Conservation (phyloP, 2,113 vertebrate genomes). For the Australoheros scitulus region DNA sequence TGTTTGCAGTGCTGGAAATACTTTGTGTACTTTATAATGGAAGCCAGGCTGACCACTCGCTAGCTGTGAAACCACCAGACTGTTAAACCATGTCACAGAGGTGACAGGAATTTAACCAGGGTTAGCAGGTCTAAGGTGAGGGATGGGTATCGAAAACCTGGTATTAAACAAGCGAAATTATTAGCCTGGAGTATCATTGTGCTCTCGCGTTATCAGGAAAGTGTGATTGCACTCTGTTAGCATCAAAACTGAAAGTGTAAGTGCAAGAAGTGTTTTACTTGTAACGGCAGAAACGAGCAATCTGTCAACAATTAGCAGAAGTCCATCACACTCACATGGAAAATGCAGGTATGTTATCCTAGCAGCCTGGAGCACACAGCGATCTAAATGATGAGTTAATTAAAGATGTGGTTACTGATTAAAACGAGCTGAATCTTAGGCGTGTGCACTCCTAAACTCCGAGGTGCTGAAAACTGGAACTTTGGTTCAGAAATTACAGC, state of each 20-base stretch:
- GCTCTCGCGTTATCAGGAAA: not conserved
- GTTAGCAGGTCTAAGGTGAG: not conserved
- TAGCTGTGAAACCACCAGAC: not conserved
- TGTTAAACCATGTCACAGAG: not conserved
- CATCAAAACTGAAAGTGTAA: not conserved
- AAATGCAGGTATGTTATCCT: not conserved
- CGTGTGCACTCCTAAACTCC: too few species aligned
- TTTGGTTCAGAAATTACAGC: not conserved
- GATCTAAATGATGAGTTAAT: not conserved
- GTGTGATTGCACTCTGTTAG: rapidly evolving
- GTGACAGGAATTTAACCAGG: not conserved
- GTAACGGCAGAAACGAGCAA: not conserved
- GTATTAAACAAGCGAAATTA: too few species aligned
- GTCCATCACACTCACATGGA: not conserved
- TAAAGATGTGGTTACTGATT: not conserved
- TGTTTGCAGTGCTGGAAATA: not conserved
- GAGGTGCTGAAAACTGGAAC: not conserved
- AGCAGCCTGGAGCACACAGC: not conserved
- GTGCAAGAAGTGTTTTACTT: not conserved
- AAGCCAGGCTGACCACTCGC: not conserved
- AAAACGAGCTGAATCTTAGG: not conserved
- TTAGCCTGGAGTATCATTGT: not conserved
- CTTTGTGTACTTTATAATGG: not conserved
- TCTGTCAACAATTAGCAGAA: not conserved
- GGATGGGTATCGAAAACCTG: too few species aligned